These are phyloP conservation scores for Nymphalis urticae DNA, from an alignment of 2,888 invertebrate species.

Conservation along the genomic window DNA sequence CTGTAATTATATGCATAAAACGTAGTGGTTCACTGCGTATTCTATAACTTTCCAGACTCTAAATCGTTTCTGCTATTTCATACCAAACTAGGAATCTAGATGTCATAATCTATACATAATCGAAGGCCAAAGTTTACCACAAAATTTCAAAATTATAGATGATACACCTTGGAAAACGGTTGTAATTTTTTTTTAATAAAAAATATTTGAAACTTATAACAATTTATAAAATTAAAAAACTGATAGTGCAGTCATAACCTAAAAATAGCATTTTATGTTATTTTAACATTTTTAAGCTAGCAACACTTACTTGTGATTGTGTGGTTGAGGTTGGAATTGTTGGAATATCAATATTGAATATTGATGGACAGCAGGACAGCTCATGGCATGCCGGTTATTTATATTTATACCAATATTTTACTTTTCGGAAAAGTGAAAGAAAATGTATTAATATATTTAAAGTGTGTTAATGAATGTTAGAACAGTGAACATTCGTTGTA, in stretches of 20 bases:
- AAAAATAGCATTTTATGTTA: background rate
- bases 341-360: constrained; percentile 25
- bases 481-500: background rate
- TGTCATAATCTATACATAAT: no score
- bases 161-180: no score
- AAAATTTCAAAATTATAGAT: no score
- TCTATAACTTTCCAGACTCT: no score
- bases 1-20: no score
- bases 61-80: no score
- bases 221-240: background rate
- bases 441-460: constrained; percentile 23
- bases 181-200: no score
- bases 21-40: no score
- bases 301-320: background rate
- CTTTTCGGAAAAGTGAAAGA: constrained; percentile 14
- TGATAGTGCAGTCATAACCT: background rate
- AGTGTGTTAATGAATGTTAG: background rate
- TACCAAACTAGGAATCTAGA: no score
- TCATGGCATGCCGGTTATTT: constrained; percentile 32
- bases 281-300: background rate
- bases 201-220: background rate
- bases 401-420: constrained; percentile 21
- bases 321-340: constrained; percentile 12
- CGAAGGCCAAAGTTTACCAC: no score
- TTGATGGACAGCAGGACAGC: constrained; percentile 5